Percentiles rank a stretch among this genome's conserved stretches.
Conservation (phyloP, 2,113 vertebrate species). For the Rhizomys pruinosus region DNA sequence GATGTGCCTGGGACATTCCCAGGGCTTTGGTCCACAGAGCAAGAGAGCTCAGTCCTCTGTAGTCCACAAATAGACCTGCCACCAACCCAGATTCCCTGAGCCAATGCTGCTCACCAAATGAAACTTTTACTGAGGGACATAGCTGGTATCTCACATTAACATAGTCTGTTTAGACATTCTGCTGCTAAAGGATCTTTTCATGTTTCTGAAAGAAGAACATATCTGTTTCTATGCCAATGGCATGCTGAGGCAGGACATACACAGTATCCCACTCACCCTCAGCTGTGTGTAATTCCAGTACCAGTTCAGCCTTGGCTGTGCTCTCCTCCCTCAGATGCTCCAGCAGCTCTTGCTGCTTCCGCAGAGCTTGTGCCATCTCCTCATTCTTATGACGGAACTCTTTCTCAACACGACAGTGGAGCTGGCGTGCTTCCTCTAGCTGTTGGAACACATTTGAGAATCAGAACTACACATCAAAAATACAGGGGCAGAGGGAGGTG, state of each 20-base stretch:
- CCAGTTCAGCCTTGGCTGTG: constrained; percentile 87
- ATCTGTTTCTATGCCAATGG: background rate
- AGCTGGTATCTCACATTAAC: background rate
- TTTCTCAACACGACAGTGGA: constrained; percentile 89
- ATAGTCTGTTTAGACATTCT: background rate
- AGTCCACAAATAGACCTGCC: background rate
- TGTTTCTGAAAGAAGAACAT: rapidly evolving
- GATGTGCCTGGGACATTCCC: background rate
- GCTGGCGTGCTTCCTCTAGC: constrained; percentile 91
- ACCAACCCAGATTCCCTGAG: background rate
- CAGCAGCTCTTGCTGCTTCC: constrained; percentile 90
- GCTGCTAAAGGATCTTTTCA: background rate
- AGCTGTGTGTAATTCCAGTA: constrained; percentile 92
- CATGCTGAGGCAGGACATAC: background rate
- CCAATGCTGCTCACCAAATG: background rate
- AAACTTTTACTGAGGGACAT: no score
- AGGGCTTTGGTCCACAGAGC: background rate
- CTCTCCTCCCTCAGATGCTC: constrained; percentile 90
- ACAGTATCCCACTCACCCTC: constrained; percentile 86
- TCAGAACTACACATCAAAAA: background rate
- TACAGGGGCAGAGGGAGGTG: background rate
- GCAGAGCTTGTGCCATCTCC: constrained; percentile 88
- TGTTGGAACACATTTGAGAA: constrained; percentile 73
- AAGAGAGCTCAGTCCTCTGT: background rate
- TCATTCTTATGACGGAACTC: constrained; percentile 87